Base-by-base conservation (phyloP, 1,140 invertebrate species). In the Cyphomyrmex costatus region DNA sequence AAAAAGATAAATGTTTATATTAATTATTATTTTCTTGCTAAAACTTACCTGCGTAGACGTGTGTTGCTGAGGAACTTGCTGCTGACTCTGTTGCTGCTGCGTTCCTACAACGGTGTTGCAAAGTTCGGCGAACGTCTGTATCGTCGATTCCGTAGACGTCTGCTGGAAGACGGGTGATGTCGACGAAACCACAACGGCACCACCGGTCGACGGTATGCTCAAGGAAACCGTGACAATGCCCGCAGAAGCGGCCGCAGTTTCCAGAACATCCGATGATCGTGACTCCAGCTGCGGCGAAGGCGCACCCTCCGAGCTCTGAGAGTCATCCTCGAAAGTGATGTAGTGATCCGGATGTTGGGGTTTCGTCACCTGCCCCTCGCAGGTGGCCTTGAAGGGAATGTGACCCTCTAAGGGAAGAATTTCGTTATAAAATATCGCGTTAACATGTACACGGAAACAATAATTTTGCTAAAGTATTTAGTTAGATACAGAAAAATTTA, bases 321-420 rank as follows among this genome's bases (percentile, higher is more conserved):
- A 98, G 86, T 98, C 98, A 91, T 99, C 98, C 88, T 98, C 98
- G 80, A 97, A 97, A 61, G 97, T 97, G 88, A 98, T 96, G 92
- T 98, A 98, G 71, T 97, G 97, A 61, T 97, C 97, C 4, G 98
- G 98, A 88, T 97, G 97, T 87, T 98, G 97, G 3, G 98, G 98
- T 79, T 98, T 97, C 7, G 97, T 97, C 8, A 98, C 95, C 84
- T 98, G 97, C 1, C 97, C 98, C 94, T 99, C 98, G 92, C 98
- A 97, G 58, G 98, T 99, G 6, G 97, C 97, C 93, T 98, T 98
- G 95, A 99, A 99, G 80, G 98, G 97, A 92, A 99, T 97, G 77
- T 97, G 97, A 56, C 98, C 98, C 95, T 99, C 97, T 97, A 94
- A 3, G 93, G 94, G 86, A 46, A 42, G 27, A 68, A 78, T 46